Percentiles rank a stretch among this genome's conserved stretches.
Evolutionary conservation across 2,113 vertebrate genomes (phyloP).

Genomic region (Microcebus lehilahytsara): DNA sequence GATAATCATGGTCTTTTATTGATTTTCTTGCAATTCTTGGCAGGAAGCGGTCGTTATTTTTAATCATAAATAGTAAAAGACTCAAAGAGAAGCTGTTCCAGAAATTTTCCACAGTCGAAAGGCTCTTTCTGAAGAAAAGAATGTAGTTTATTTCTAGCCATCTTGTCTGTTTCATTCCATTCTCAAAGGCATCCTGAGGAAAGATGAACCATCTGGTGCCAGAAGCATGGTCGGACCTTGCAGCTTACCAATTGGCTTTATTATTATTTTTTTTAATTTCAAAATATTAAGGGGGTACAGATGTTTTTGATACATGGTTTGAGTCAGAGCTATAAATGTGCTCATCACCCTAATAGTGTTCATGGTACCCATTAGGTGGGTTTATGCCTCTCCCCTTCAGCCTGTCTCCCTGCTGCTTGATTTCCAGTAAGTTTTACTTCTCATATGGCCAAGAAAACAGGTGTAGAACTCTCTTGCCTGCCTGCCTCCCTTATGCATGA

Average conservation of each 20-base stretch:
- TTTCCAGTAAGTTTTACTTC: background rate
- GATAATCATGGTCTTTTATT: conserved; percentile 18
- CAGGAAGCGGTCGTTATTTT: conserved; percentile 43
- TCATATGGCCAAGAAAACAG: background rate
- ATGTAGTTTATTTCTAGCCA: background rate
- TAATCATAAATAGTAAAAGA: conserved; percentile 45
- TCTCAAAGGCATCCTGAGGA: background rate
- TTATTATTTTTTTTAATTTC: too few species aligned
- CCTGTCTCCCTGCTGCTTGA: too few species aligned
- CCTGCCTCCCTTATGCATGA: background rate
- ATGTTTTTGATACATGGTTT: too few species aligned
- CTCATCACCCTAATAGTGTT: too few species aligned
- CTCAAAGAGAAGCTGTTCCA: background rate
- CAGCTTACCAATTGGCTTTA: background rate
- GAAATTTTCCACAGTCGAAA: conserved; percentile 25
- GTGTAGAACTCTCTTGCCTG: background rate
- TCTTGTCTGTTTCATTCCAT: background rate
- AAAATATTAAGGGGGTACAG: too few species aligned
- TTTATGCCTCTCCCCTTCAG: too few species aligned
- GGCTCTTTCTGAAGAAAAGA: background rate
- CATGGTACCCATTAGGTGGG: too few species aligned
- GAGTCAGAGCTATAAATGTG: too few species aligned
- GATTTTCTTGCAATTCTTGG: conserved; percentile 60
- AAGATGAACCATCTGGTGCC: background rate
- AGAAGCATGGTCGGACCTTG: background rate